Conservation (phyloP, 2,888 invertebrate genomes). For the Cyclophora punctaria region DNA sequence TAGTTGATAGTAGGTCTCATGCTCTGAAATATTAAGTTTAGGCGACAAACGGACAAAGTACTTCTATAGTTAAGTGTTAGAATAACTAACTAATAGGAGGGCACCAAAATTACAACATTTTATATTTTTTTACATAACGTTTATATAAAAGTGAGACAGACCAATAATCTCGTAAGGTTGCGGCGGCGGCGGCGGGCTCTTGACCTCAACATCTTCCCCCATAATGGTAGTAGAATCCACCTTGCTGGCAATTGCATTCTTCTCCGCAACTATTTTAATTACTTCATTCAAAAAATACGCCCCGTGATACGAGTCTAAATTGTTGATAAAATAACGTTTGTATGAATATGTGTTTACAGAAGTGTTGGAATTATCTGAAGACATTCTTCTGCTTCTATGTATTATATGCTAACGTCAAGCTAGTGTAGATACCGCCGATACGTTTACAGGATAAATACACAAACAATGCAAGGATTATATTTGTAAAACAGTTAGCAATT, state of each 20-base stretch:
- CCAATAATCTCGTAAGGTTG: conserved; percentile 59
- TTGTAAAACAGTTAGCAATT: too few species aligned
- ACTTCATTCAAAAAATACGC: conserved; percentile 57
- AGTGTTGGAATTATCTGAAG: too few species aligned
- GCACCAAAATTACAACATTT: too few species aligned
- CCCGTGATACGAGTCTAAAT: conserved; percentile 76
- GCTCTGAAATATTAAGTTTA: too few species aligned
- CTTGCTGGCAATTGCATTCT: conserved; percentile 30
- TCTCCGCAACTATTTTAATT: conserved; percentile 39
- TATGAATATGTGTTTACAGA: conserved; percentile 37
- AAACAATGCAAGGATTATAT: too few species aligned
- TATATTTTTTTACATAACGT: too few species aligned
- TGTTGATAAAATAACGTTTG: conserved; percentile 76
- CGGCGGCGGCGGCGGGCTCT: conserved; percentile 32
- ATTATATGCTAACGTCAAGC: background rate
- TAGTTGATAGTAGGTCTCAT: too few species aligned
- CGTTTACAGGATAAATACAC: background rate
- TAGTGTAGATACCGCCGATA: background rate
- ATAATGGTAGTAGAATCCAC: conserved; percentile 34
- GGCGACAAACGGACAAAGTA: too few species aligned
- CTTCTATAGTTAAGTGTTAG: background rate
- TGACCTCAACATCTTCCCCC: conserved; percentile 41
- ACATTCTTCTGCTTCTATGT: too few species aligned
- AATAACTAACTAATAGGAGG: conserved; percentile 4
- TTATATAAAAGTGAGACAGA: conserved; percentile 6